Evolutionary conservation across 1,140 invertebrate species (phyloP), one percentile per base, ranked within the genome.

Genomic region (Latrodectus geometricus): DNA sequence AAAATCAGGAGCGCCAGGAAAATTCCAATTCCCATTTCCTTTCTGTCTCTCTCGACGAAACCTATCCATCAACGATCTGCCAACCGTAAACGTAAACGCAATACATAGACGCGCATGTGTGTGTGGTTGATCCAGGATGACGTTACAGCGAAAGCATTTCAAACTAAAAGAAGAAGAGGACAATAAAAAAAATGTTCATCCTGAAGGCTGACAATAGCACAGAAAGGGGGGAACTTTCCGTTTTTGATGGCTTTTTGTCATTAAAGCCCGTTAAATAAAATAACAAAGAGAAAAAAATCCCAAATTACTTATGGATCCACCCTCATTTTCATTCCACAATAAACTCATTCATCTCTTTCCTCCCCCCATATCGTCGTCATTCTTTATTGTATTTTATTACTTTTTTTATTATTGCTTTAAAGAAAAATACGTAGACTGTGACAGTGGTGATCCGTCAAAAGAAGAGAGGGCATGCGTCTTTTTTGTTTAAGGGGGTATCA

Each of bases 251-350:
- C 54, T 61, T 17, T 61, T 17, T 17, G 17, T 61, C 54, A 61
- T 61, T 61, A 61, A 61, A 61, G 54, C 54, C 11, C 54, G 11
- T 61, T 61, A 61, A 61, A 61, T 61, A 61, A 61, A 61, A 61
- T 61, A 61, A 61, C 11, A 61, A 61, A 14, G 54, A 35, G 35
- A 35, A 35, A 35, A 35, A 61, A 61, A 61, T 61, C 54, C 54
- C 54, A 61, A 61, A 61, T 61, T 61, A 61, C 54, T 61, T 61
- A 61, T 61, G 54, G 54, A 61, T 61, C 54, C 54, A 61, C 54
- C 54, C 17, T 61, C 54, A 61, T 61, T 61, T 61, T 61, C 54
- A 61, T 61, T 61, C 54, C 54, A 61, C 54, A 61, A 61, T 61
- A 61, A 61, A 61, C 54, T 61, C 54, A 61, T 61, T 61, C 54